phyloP scores from a whole-genome alignment of 2,797 vertebrate genomes.

The Phoxinus dragarum region DNA sequence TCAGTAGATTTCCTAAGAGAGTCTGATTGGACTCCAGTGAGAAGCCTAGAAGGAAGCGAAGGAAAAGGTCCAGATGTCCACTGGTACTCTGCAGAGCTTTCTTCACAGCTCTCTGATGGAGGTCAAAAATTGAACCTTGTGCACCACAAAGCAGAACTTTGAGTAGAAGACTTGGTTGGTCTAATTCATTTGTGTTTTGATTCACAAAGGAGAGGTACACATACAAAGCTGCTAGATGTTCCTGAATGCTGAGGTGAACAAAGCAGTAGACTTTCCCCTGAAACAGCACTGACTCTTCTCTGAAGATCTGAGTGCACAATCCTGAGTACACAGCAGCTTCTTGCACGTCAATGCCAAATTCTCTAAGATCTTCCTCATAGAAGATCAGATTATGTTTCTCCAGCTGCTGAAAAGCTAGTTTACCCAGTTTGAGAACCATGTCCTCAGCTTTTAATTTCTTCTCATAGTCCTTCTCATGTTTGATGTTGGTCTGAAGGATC shows the following conservation, averaged over 20 bases:
- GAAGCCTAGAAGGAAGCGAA: not conserved
- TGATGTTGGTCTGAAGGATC: not conserved
- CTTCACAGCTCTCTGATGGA: not conserved
- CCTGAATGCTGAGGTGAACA: not conserved
- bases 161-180: not conserved
- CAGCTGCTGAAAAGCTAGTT: constrained; percentile 7
- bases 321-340: not conserved
- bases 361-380: not conserved
- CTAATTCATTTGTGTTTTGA: not conserved
- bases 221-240: constrained; percentile 3
- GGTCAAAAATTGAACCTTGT: not conserved
- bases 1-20: not conserved
- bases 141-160: not conserved
- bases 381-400: not conserved
- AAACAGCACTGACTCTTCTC: not conserved
- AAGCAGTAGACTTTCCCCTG: not conserved
- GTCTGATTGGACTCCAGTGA: constrained; percentile 11
- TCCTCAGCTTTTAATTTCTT: not conserved
- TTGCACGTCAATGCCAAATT: not conserved
- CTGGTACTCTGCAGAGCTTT: constrained; percentile 3
- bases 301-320: constrained; percentile 11
- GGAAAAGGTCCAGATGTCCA: constrained; percentile 10
- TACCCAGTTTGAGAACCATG: not conserved
- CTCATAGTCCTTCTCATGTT: not conserved
- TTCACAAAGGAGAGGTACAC: not conserved